Evolutionary conservation across 2,113 vertebrate species (phyloP).

Genomic region (Pangasianodon hypophthalmus): DNA sequence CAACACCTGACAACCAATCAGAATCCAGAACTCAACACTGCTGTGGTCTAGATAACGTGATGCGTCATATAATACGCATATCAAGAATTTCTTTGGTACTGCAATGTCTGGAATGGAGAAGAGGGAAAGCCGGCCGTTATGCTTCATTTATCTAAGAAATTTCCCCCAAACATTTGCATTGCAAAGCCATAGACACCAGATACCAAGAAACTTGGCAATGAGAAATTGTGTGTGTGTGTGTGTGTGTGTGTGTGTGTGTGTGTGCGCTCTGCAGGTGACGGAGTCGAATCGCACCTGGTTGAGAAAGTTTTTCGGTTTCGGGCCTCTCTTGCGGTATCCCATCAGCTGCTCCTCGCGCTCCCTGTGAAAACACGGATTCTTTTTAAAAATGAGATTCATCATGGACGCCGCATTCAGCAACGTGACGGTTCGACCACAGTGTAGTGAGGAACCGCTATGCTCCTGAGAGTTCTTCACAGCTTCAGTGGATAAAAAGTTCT

Average conservation of each 20-base stretch:
- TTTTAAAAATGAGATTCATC: neutral
- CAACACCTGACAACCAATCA: neutral
- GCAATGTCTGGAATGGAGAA: neutral
- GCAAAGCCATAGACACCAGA: conserved; percentile 1
- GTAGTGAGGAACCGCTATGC: neutral
- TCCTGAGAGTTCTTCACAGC: conserved; percentile 4
- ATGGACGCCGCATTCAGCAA: neutral
- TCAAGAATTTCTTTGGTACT: neutral
- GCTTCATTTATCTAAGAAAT: neutral
- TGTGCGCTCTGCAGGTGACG: neutral
- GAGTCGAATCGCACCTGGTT: conserved; percentile 69
- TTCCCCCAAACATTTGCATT: conserved; percentile 5
- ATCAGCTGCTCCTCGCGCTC: conserved; percentile 94
- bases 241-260: neutral
- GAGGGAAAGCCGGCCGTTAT: neutral
- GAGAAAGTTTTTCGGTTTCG: conserved; percentile 91
- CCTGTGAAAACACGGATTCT: conserved; percentile 70
- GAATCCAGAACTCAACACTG: neutral
- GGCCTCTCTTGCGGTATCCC: conserved; percentile 93
- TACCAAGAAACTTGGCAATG: neutral
- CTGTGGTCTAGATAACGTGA: neutral
- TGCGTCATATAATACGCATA: neutral
- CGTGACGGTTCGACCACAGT: neutral
- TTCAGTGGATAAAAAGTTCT: neutral
- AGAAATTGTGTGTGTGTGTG: neutral